These are phyloP conservation scores for Smittia sp. DNA, from an alignment of 2,888 invertebrate genomes.

Conservation along the genomic window DNA sequence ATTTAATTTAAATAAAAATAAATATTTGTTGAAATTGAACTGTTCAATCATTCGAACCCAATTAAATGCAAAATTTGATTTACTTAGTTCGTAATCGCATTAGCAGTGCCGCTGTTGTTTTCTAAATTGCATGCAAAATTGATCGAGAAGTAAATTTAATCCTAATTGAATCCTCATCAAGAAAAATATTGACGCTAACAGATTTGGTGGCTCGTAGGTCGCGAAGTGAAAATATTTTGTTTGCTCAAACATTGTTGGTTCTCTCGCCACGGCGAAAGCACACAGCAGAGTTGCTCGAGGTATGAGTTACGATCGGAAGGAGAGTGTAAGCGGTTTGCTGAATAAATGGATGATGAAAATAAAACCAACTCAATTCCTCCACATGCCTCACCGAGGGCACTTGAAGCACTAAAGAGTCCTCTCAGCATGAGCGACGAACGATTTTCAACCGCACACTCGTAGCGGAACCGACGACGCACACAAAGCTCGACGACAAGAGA, in stretches of 20 bases:
- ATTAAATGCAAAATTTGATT: no score
- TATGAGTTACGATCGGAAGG: not conserved
- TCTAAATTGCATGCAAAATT: conserved; percentile 18
- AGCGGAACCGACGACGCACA: not conserved
- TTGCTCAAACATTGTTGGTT: not conserved
- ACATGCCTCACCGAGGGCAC: not conserved
- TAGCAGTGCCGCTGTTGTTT: no score
- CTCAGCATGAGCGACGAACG: not conserved
- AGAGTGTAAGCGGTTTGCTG: not conserved
- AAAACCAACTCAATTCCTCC: not conserved
- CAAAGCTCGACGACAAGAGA: not conserved
- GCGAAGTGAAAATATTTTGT: conserved; percentile 18
- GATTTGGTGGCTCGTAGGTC: not conserved
- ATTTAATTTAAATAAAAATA: not conserved
- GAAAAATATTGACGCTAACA: conserved; percentile 28
- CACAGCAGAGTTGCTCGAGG: not conserved
- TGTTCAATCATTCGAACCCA: not conserved
- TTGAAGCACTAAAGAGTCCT: conserved; percentile 8
- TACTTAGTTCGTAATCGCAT: no score
- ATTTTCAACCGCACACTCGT: not conserved
- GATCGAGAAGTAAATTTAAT: conserved; percentile 25
- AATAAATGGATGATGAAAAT: not conserved
- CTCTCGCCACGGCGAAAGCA: not conserved
- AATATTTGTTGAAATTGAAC: conserved; percentile 20
- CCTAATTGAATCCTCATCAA: conserved; percentile 37